phyloP scores from a whole-genome alignment of 2,797 vertebrate genomes.

The Tenualosa ilisha region DNA sequence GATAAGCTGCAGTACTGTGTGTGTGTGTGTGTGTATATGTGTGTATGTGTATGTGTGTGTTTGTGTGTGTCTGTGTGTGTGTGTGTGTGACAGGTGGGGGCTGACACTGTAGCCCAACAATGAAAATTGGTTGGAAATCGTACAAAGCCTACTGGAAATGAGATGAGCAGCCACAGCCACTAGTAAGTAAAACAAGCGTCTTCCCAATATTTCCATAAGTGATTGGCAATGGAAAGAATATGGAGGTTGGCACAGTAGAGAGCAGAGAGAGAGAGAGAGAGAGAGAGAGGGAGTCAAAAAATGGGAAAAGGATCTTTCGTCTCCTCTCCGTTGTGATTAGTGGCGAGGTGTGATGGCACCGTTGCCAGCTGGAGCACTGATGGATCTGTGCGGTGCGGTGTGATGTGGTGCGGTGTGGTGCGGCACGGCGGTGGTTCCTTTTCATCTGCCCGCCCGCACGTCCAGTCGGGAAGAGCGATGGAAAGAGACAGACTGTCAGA shows the following conservation, averaged over 20 bases:
- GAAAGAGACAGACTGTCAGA: slow-evolving; percentile 73
- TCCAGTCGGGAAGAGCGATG: slow-evolving; percentile 51
- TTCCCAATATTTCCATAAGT: not conserved
- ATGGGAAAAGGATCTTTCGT: not conserved
- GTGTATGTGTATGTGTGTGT: no score
- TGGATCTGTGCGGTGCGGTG: not conserved
- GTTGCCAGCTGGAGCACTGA: not conserved
- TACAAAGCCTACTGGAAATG: not conserved
- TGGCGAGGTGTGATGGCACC: not conserved
- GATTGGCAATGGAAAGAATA: not conserved
- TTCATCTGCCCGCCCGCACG: slow-evolving; percentile 16
- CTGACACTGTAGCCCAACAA: not conserved
- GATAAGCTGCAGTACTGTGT: not conserved
- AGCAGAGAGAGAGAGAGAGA: slow-evolving; percentile 16
- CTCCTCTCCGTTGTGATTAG: not conserved
- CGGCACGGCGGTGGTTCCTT: not conserved
- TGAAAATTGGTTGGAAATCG: not conserved
- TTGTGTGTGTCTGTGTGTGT: no score
- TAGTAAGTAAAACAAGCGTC: not conserved
- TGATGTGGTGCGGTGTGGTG: not conserved
- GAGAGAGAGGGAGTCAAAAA: slow-evolving; percentile 61
- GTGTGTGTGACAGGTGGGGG: no score
- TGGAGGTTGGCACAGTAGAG: not conserved
- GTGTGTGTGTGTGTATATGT: not conserved
- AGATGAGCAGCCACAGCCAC: not conserved